Percentiles rank a stretch among this genome's conserved stretches.
Evolutionary conservation across 2,888 invertebrate genomes (phyloP).

Genomic region (Campoletis raptor): DNA sequence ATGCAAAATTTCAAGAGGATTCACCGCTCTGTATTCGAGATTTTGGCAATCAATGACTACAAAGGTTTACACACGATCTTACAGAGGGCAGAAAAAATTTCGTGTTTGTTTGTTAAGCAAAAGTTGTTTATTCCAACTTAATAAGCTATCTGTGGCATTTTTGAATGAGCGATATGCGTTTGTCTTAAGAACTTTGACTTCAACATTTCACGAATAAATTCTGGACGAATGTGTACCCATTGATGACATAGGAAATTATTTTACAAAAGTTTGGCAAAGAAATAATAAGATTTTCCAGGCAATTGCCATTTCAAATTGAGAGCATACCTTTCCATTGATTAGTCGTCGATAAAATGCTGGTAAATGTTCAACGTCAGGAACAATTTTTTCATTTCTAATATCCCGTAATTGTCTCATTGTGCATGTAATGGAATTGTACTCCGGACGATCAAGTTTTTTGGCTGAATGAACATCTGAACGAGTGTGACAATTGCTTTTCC

Average conservation of each 20-base stretch:
- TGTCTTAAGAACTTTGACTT: not conserved
- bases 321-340: constrained; percentile 78
- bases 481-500: constrained; percentile 2
- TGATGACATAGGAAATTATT: no score
- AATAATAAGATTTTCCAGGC: not conserved
- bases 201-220: no score
- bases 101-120: no score
- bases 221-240: not conserved
- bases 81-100: no score
- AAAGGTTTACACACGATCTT: no score
- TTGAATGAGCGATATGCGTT: no score
- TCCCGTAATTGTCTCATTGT: constrained; percentile 78
- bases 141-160: no score
- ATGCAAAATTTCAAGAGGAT: no score
- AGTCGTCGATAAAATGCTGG: constrained; percentile 74
- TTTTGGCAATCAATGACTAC: no score
- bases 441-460: constrained; percentile 75
- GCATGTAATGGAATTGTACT: constrained; percentile 80
- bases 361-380: constrained; percentile 75
- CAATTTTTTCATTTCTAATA: constrained; percentile 73
- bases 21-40: no score
- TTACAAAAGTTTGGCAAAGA: not conserved
- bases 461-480: constrained; percentile 56
- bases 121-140: no score
- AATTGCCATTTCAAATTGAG: not conserved